These are phyloP conservation scores for Valencia hispanica DNA, from an alignment of 2,797 vertebrate species.

Conservation along the genomic window DNA sequence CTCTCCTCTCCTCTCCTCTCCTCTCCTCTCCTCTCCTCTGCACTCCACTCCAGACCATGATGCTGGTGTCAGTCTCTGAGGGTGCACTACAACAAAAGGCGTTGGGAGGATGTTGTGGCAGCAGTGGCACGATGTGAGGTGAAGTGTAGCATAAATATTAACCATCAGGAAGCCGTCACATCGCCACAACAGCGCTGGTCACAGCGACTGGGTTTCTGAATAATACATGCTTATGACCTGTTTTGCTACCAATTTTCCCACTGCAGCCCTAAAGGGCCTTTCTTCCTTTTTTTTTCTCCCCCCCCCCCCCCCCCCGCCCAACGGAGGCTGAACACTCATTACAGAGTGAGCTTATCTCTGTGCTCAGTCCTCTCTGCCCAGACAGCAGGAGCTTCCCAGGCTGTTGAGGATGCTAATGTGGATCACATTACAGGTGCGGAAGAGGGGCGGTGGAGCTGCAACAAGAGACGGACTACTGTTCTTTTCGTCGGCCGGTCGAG, in stretches of 20 bases:
- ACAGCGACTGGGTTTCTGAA: slow-evolving; percentile 35
- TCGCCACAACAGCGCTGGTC: slow-evolving; percentile 36
- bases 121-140: slow-evolving; percentile 23
- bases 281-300: slow-evolving; percentile 24
- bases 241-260: slow-evolving; percentile 34
- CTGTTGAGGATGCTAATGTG: slow-evolving; percentile 65
- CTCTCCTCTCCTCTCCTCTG: slow-evolving; percentile 23
- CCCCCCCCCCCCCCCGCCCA: no score
- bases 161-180: slow-evolving; percentile 25
- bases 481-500: slow-evolving; percentile 50
- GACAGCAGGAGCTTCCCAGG: slow-evolving; percentile 48
- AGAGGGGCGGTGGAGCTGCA: slow-evolving; percentile 52
- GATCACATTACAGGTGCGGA: slow-evolving; percentile 69
- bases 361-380: slow-evolving; percentile 52
- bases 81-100: slow-evolving; percentile 43
- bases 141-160: slow-evolving; percentile 38
- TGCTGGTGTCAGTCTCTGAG: slow-evolving; percentile 37
- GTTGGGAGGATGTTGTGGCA: slow-evolving; percentile 22
- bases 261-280: slow-evolving; percentile 21
- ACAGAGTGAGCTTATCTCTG: slow-evolving; percentile 65
- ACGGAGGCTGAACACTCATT: slow-evolving; percentile 60
- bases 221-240: slow-evolving; percentile 46
- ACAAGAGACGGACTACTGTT: slow-evolving; percentile 52
- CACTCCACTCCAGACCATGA: slow-evolving; percentile 18
- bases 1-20: no score